Evolutionary conservation across 2,888 invertebrate species (phyloP), one percentile per base, ranked within the genome.

Genomic region (Chirona hameri): DNA sequence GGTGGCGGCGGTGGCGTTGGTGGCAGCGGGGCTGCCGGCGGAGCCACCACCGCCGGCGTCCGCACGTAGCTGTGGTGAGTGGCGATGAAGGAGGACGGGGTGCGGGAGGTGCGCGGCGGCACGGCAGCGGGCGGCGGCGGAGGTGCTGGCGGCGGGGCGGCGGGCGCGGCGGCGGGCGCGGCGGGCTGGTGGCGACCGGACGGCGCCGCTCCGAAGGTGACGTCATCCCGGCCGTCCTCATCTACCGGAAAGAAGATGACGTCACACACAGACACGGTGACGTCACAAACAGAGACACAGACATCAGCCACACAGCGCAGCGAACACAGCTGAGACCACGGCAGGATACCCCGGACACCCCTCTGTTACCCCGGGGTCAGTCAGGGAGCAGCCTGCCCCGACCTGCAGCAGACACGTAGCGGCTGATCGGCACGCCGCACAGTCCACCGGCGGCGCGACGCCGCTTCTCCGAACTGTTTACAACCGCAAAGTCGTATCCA

Each of bases 51-150:
- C 27, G 31, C 72, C 39, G 81, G 82, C 55, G 46, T 12, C 21
- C 60, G 87, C 85, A 82, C 88, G 85, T 81, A 84, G 87, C 88
- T 76, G 88, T 87, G 88, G 87, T 85, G 87, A 84, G 88, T 86
- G 84, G 84, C 86, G 87, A 83, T 76, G 29, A 83, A 81, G 81
- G 82, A 79, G 83, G 86, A 85, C 76, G 86, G 85, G 46, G 57
- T 88, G 88, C 85, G 88, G 65, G 83, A 65, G 85, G 84, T 88
- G 85, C 88, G 81, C 31, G n/a, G 48, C 24, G 81, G 39, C 88
- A 84, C 88, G 88, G 86, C 88, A 88, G 84, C 79, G 21, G 83
- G 83, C 27, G 60, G 52, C 31, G 72, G 31, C 76, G 76, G 76
- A 0, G 76, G 9, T 10, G 46, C 24, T 9, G 27, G 24, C 76